These are phyloP conservation scores for Brenthis ino DNA, from an alignment of 2,888 invertebrate genomes.

Conservation along the genomic window DNA sequence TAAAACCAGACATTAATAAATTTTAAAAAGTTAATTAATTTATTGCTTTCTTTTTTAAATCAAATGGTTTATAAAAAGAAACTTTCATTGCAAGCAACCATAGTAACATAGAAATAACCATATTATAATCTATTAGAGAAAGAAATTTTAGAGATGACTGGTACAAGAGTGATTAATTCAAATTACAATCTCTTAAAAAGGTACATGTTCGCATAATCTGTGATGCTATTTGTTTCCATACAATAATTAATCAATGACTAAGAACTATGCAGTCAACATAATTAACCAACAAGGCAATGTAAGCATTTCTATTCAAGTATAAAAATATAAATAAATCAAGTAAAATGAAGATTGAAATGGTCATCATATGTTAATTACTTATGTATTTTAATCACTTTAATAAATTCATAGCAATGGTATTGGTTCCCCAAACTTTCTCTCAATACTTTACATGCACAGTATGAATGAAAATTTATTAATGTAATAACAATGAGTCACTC, in stretches of 20 bases:
- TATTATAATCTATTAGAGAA: too few relatives aligned
- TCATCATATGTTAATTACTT: background rate
- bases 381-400: background rate
- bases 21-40: too few relatives aligned
- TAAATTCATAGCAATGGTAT: constrained; percentile 19
- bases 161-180: constrained; percentile 1
- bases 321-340: background rate
- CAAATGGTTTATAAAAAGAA: too few relatives aligned
- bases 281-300: constrained; percentile 13
- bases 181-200: background rate
- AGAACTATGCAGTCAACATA: constrained; percentile 5
- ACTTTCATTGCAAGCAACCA: too few relatives aligned
- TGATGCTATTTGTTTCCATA: constrained; percentile 19
- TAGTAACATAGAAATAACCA: too few relatives aligned
- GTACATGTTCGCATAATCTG: constrained; percentile 16
- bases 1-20: too few relatives aligned
- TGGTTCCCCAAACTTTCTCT: constrained; percentile 49
- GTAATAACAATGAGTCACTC: constrained; percentile 65
- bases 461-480: constrained; percentile 55
- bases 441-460: constrained; percentile 38
- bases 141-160: too few relatives aligned
- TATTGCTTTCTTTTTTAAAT: too few relatives aligned
- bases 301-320: constrained; percentile 1
- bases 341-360: background rate
- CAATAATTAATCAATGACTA: constrained; percentile 28